phyloP scores from a whole-genome alignment of 2,888 invertebrate genomes.

The Phania funesta region DNA sequence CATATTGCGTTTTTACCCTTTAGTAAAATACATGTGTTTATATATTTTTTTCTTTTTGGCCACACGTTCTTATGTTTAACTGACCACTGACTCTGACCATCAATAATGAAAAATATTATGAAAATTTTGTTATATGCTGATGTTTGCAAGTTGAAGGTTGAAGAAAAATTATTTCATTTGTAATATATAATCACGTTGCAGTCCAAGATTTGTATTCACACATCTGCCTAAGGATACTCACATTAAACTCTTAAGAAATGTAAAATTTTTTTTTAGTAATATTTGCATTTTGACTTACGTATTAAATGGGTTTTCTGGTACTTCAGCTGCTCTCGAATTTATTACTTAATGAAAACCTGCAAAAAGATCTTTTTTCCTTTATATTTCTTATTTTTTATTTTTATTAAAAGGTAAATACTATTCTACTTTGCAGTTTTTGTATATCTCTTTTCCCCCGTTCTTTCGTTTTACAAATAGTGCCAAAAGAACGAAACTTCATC shows the following conservation, averaged over 20 bases:
- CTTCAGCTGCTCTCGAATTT: no score
- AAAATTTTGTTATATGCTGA: slow-evolving; percentile 49
- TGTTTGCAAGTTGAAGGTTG: slow-evolving; percentile 51
- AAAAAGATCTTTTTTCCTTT: slow-evolving; percentile 20
- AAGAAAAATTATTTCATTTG: slow-evolving; percentile 52
- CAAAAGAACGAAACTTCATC: slow-evolving; percentile 33
- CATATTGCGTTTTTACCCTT: slow-evolving; percentile 15
- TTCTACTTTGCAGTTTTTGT: background rate
- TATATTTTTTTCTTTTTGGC: slow-evolving; percentile 18
- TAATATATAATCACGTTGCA: slow-evolving; percentile 48
- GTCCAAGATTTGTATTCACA: no score
- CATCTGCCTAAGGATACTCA: slow-evolving; percentile 30
- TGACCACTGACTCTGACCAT: background rate
- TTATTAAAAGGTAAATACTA: slow-evolving; percentile 28
- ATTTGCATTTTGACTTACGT: no score
- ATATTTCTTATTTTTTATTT: slow-evolving; percentile 39
- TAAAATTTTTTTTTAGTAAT: background rate
- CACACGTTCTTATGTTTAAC: background rate
- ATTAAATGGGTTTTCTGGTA: no score
- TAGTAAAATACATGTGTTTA: background rate
- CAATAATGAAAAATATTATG: background rate
- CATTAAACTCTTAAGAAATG: no score
- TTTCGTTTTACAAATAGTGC: slow-evolving; percentile 24
- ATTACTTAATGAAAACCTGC: no score
- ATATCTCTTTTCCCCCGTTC: slow-evolving; percentile 1